Base-by-base conservation (phyloP, 2,888 invertebrate species). In the Erynnis tages region DNA sequence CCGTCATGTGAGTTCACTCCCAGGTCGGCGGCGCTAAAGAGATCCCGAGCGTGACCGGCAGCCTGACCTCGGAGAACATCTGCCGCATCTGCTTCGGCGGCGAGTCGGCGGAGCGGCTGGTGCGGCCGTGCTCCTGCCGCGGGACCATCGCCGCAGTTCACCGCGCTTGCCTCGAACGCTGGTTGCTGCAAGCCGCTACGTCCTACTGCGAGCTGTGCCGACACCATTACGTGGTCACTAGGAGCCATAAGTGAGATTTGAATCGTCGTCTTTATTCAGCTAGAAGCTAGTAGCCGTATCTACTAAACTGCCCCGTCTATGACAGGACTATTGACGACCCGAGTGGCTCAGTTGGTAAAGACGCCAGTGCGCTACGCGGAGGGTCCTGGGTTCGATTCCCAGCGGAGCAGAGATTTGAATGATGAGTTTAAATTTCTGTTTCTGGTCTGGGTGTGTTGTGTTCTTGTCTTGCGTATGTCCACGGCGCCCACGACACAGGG, bases 41-140 rank as follows among this genome's bases (percentile, higher is more conserved):
- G 52, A 79, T 71, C 21, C 60, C 71, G 1, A 80, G 79, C 55
- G 57, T 73, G 40, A 66, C 75, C 2, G 76, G 72, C 52, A 82
- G 81, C 62, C 62, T 67, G 11, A 67, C 65, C 1, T 75, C 82
- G 3, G 82, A 82, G 55, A 81, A 75, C 70, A 87, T 89, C 65
- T 89, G 89, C 63, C 86, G 89, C 62, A 89, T 89, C 62, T 88
- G 89, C 67, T 88, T 88, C 75, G 88, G 88, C 57, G 88, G 88
- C 50, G 82, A 76, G 73, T 85, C 84, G 2, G 75, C 80, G 5
- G 89, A 86, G 79, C 79, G 83, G 32, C 79, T 89, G 62, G 87
- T 87, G 68, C 78, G 82, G 66, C 88, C 88, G 49, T 89, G 88
- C 74, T 76, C 78, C 1, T 89, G 88, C 63, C 79, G 88, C 58